Evolutionary conservation across 2,888 invertebrate genomes (phyloP).

Genomic region (Lottia scabra): DNA sequence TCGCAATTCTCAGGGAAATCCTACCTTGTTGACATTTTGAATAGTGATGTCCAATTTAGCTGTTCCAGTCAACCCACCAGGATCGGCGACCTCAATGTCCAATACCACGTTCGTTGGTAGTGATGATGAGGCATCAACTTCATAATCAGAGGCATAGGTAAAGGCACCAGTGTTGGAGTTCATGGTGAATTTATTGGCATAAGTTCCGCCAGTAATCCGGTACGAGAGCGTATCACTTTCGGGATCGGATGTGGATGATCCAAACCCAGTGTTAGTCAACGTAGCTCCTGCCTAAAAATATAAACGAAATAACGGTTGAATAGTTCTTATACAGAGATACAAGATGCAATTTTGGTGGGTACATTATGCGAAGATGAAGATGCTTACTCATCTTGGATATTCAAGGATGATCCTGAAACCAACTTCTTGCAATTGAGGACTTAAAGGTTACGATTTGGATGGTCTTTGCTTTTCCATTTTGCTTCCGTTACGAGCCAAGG

Average conservation of each 20-base stretch:
- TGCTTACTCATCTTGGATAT: too few species aligned
- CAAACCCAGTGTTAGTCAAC: neutral
- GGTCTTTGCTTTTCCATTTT: too few species aligned
- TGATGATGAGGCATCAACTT: neutral
- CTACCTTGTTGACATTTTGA: slow-evolving; percentile 1
- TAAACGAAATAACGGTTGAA: neutral
- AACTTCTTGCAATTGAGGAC: too few species aligned
- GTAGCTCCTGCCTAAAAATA: neutral
- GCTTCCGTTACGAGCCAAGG: too few species aligned
- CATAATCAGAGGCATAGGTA: neutral
- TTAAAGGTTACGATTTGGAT: too few species aligned
- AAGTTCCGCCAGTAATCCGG: neutral
- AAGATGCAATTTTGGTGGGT: too few species aligned
- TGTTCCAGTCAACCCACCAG: neutral
- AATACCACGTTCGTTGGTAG: neutral
- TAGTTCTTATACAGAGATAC: too few species aligned
- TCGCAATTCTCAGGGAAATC: neutral
- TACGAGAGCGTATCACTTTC: neutral
- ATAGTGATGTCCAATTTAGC: neutral
- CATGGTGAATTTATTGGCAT: neutral
- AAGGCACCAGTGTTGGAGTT: neutral
- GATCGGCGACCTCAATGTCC: neutral
- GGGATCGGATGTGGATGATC: neutral
- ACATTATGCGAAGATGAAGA: too few species aligned
- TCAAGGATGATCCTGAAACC: too few species aligned